These are phyloP conservation scores for Platycercus adscitus DNA, from an alignment of 2,113 vertebrate genomes.

Conservation along the genomic window DNA sequence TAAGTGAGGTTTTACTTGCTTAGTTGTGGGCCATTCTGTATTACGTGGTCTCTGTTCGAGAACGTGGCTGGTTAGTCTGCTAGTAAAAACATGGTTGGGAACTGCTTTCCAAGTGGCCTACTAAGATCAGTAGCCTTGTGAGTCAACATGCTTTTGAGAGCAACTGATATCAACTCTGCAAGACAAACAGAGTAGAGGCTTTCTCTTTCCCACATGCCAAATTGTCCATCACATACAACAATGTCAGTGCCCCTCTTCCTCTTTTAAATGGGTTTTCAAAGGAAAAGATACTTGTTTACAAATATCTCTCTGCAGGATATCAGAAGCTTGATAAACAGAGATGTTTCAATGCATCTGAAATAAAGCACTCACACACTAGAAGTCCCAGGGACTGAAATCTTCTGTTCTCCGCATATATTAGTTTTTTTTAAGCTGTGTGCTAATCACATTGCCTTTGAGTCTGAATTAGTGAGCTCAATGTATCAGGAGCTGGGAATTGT, in stretches of 20 bases:
- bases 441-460: not conserved
- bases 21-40: not conserved
- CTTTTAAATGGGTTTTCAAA: not conserved
- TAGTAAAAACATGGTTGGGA: not conserved
- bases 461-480: not conserved
- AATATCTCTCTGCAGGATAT: not conserved
- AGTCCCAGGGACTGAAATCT: not conserved
- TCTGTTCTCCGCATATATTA: not conserved
- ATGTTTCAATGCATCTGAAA: not conserved
- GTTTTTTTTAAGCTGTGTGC: not conserved
- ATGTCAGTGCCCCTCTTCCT: not conserved
- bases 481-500: not conserved
- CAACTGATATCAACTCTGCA: not conserved
- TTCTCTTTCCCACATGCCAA: not conserved
- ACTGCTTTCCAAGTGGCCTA: not conserved
- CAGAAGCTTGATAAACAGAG: not conserved
- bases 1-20: not conserved
- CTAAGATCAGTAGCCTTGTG: not conserved
- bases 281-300: not conserved
- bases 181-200: not conserved
- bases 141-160: not conserved
- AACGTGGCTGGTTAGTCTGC: not conserved
- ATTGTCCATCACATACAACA: not conserved
- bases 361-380: not conserved
- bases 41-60: not conserved